Conservation (phyloP, 2,113 vertebrate species). For the crab-eating macaque (Macaca fascicularis) region DNA sequence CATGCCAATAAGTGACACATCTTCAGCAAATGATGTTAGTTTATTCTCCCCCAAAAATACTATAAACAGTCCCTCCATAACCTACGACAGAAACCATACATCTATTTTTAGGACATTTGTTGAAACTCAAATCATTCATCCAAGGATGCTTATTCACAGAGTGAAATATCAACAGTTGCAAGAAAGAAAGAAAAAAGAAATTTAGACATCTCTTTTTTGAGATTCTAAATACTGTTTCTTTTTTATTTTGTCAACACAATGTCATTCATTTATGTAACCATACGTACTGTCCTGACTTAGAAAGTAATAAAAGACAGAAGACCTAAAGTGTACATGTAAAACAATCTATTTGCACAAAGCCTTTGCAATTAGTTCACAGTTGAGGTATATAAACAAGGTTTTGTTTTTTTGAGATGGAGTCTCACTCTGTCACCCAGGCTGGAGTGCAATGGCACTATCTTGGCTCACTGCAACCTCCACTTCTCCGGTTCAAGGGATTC, state of each 20-base stretch:
- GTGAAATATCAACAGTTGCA: neutral
- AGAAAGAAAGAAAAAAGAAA: neutral
- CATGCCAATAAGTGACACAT: neutral
- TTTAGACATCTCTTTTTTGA: neutral
- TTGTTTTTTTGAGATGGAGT: too few species aligned
- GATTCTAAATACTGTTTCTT: neutral
- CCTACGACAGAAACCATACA: neutral
- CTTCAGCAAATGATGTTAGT: neutral
- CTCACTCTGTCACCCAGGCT: too few species aligned
- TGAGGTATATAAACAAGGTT: neutral
- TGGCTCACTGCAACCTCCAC: too few species aligned
- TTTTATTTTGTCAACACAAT: fast-evolving
- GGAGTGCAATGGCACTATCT: too few species aligned
- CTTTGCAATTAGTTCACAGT: neutral
- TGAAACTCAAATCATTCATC: neutral
- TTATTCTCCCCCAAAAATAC: neutral
- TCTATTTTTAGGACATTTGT: neutral
- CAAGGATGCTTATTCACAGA: neutral
- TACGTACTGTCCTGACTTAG: neutral
- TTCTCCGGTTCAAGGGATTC: too few species aligned
- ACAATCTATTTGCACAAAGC: neutral
- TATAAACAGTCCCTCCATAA: neutral
- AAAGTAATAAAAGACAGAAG: neutral
- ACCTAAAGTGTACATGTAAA: neutral
- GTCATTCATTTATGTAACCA: neutral